phyloP scores from a whole-genome alignment of 2,797 vertebrate genomes.

The Schizopygopsis malacanthus region DNA sequence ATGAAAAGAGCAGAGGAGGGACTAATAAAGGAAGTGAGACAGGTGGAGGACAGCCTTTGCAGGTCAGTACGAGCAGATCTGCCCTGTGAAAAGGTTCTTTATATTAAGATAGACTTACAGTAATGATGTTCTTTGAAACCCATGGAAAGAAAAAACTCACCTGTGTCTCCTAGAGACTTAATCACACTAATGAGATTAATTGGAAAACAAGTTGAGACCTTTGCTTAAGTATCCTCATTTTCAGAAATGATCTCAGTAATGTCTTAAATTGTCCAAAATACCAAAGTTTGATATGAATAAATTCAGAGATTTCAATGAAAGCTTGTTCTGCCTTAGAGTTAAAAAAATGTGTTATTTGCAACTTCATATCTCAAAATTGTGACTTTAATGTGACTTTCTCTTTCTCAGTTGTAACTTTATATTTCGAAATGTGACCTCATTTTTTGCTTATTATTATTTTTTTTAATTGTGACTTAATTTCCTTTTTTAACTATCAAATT shows the following conservation, averaged over 20 bases:
- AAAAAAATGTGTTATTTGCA: neutral
- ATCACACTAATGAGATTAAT: neutral
- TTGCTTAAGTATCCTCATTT: neutral
- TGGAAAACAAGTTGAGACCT: neutral
- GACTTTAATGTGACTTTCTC: neutral
- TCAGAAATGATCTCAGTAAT: neutral
- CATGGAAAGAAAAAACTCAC: neutral
- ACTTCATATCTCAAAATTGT: neutral
- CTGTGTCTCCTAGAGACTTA: no score
- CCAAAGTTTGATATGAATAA: neutral
- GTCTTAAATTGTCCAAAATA: neutral
- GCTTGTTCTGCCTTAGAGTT: neutral
- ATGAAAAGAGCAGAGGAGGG: constrained; percentile 66
- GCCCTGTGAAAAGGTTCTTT: neutral
- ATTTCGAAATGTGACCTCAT: neutral
- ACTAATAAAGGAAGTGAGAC: constrained; percentile 80
- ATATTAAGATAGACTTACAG: neutral
- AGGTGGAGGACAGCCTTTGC: constrained; percentile 81
- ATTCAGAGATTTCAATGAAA: neutral
- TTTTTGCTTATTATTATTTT: no score
- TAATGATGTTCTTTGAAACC: neutral
- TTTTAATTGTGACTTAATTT: neutral
- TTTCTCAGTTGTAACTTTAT: neutral
- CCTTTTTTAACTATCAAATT: neutral
- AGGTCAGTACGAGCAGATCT: constrained; percentile 73